phyloP scores from a whole-genome alignment of 2,888 invertebrate genomes.

The Agriopis marginaria region DNA sequence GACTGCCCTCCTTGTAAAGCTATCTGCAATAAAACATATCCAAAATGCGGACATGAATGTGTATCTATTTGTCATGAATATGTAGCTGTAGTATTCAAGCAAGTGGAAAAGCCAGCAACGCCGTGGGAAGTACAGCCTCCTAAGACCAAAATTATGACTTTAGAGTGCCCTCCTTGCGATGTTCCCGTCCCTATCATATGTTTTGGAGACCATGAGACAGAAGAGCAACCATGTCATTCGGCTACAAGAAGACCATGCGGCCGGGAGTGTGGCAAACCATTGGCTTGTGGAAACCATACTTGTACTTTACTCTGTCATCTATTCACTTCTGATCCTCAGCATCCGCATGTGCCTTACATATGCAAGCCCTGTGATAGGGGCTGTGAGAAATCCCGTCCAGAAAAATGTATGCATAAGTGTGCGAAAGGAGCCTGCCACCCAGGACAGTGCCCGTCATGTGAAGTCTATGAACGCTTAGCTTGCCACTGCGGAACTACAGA shows the following conservation, averaged over 20 bases:
- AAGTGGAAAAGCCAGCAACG: conserved; percentile 86
- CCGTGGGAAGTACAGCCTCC: conserved; percentile 88
- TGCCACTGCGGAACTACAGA: conserved; percentile 95
- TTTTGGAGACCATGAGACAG: conserved; percentile 90
- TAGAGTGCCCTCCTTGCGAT: conserved; percentile 91
- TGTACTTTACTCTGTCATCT: conserved; percentile 92
- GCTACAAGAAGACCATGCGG: conserved; percentile 92
- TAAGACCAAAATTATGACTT: conserved; percentile 78
- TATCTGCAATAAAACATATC: conserved; percentile 87
- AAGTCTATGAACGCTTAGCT: conserved; percentile 88
- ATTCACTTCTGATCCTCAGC: conserved; percentile 56
- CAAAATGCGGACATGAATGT: conserved; percentile 90
- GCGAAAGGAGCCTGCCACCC: conserved; percentile 89
- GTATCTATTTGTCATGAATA: conserved; percentile 91
- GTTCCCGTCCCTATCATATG: conserved; percentile 90
- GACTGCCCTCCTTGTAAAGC: conserved; percentile 94
- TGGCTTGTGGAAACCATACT: conserved; percentile 92
- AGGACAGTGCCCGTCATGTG: conserved; percentile 91
- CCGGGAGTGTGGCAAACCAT: conserved; percentile 89
- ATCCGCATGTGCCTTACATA: conserved; percentile 79
- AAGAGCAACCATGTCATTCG: conserved; percentile 89
- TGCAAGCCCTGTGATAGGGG: conserved; percentile 79
- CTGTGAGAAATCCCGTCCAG: conserved; percentile 88
- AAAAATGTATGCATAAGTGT: conserved; percentile 92
- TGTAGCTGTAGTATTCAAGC: conserved; percentile 88